Conservation (phyloP, 2,797 vertebrate species). For the Acanthiza pusilla region DNA sequence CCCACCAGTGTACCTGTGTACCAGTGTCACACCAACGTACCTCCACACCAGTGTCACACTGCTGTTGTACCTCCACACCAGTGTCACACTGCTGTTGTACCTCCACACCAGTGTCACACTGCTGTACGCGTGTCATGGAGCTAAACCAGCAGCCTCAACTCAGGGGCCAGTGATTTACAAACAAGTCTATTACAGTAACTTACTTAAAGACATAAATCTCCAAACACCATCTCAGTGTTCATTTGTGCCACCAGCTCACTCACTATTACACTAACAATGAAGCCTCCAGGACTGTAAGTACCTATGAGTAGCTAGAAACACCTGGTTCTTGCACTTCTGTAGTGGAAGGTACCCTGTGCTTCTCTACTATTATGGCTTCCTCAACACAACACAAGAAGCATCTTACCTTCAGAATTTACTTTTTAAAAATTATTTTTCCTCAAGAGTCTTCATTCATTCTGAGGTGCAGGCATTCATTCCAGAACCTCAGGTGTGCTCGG, state of each 20-base stretch:
- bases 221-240: neutral
- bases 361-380: neutral
- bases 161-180: neutral
- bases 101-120: no score
- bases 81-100: no score
- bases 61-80: neutral
- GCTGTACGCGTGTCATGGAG: no score
- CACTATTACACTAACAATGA: neutral
- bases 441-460: neutral
- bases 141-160: neutral
- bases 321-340: neutral
- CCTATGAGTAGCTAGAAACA: neutral
- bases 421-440: neutral
- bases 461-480: neutral
- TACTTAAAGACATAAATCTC: neutral
- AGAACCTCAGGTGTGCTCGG: no score
- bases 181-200: neutral
- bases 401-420: neutral
- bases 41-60: neutral
- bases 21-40: no score
- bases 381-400: neutral
- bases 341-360: neutral
- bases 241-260: neutral
- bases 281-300: neutral
- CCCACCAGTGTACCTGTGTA: no score